These are phyloP conservation scores for Zalophus californianus DNA, from an alignment of 2,797 vertebrate genomes.

Conservation along the genomic window DNA sequence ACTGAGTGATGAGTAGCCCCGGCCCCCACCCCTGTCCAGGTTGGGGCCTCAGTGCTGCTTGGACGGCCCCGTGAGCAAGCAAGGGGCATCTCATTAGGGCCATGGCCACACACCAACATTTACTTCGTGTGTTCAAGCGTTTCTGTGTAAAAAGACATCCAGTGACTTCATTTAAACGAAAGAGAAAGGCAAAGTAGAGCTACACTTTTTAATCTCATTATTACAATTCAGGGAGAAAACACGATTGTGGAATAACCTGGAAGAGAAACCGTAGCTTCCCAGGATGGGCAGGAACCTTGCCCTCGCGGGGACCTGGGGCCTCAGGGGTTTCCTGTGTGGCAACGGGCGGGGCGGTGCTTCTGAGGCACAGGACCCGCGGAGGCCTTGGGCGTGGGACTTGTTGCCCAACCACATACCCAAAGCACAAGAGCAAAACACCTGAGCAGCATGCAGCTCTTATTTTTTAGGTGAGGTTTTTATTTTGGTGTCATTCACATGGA, in stretches of 20 bases:
- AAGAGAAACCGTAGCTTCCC: neutral
- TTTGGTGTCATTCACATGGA: neutral
- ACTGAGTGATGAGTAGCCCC: neutral
- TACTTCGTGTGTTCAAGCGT: rapidly evolving
- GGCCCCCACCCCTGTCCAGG: neutral
- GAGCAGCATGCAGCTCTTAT: neutral
- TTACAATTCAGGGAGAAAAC: neutral
- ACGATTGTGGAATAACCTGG: neutral
- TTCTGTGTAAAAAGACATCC: neutral
- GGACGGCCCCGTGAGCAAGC: neutral
- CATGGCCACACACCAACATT: neutral
- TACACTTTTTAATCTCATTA: neutral
- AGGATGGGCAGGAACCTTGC: neutral
- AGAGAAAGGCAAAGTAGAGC: neutral
- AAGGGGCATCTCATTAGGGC: no score
- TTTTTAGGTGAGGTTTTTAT: neutral
- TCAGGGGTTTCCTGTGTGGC: neutral
- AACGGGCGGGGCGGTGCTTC: neutral
- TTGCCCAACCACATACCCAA: no score
- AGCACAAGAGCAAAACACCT: neutral
- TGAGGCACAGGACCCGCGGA: no score
- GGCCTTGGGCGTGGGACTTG: neutral
- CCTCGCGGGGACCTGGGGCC: neutral
- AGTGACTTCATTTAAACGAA: neutral
- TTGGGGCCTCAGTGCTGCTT: neutral